Conservation (phyloP, 1,140 invertebrate species). For the Drosophila neocordata region DNA sequence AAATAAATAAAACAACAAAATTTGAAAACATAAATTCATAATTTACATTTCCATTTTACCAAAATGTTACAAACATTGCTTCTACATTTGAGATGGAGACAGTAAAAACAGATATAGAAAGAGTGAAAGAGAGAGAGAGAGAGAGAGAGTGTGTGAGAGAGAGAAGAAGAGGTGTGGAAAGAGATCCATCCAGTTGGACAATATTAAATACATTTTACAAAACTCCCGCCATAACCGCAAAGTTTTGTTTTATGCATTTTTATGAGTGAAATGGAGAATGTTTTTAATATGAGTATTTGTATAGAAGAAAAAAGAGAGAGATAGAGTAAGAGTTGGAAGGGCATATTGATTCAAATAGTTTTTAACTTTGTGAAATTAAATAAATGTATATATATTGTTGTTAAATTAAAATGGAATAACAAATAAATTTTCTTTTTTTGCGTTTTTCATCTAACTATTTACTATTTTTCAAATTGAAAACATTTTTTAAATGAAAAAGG, state of each 20-base stretch:
- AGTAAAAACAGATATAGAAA: background rate
- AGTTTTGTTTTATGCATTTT: slow-evolving; percentile 17
- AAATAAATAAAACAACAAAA: slow-evolving; percentile 7
- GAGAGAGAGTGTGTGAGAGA: background rate
- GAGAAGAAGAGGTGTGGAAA: background rate
- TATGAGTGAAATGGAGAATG: background rate
- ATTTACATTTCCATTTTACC: slow-evolving; percentile 42
- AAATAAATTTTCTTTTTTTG: no score
- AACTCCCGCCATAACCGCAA: slow-evolving; percentile 12
- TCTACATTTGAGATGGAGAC: background rate
- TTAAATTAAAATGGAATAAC: no score
- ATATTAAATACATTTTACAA: slow-evolving; percentile 33
- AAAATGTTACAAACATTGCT: slow-evolving; percentile 11
- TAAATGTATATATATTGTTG: no score
- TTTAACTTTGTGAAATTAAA: background rate
- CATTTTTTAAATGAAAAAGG: no score
- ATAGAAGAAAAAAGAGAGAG: no score
- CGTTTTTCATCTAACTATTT: no score
- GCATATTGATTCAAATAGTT: background rate
- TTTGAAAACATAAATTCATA: slow-evolving; percentile 53
- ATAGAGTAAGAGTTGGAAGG: background rate
- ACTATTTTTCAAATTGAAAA: no score
- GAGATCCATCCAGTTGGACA: slow-evolving; percentile 1
- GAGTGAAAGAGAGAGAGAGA: background rate
- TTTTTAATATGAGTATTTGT: slow-evolving; percentile 18